phyloP scores from a whole-genome alignment of 2,888 invertebrate species.

The Quadroppia sp. region DNA sequence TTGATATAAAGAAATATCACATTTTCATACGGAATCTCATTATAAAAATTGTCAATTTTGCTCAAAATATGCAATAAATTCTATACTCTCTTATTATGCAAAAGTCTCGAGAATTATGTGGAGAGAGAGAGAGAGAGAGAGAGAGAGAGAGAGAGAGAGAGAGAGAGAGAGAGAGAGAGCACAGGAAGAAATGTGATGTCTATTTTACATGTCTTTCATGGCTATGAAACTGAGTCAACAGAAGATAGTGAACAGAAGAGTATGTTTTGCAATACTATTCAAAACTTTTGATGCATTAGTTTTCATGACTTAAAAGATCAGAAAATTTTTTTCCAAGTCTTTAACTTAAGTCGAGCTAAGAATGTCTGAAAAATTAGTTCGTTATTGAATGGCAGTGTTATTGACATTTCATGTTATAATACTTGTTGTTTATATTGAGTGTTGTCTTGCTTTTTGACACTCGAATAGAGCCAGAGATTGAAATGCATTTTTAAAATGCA shows the following conservation, averaged over 20 bases:
- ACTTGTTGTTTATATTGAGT: too few species aligned
- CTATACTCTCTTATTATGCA: background rate
- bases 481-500: too few species aligned
- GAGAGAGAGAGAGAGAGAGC: background rate
- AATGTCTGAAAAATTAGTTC: too few species aligned
- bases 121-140: background rate
- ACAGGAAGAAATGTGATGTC: slow-evolving; percentile 1
- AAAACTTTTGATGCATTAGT: slow-evolving; percentile 7
- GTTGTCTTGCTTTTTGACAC: too few species aligned
- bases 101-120: background rate
- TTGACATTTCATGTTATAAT: too few species aligned
- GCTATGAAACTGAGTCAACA: slow-evolving; percentile 24
- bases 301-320: slow-evolving; percentile 2
- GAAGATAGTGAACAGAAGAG: slow-evolving; percentile 3
- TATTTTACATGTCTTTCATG: slow-evolving; percentile 28
- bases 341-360: too few species aligned
- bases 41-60: background rate
- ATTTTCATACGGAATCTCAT: background rate
- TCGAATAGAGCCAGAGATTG: too few species aligned
- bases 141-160: background rate
- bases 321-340: too few species aligned
- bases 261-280: background rate
- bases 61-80: background rate
- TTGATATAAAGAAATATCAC: too few species aligned
- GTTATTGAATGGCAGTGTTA: too few species aligned